Conservation (phyloP, 2,888 invertebrate genomes). For the Unio pictorum region DNA sequence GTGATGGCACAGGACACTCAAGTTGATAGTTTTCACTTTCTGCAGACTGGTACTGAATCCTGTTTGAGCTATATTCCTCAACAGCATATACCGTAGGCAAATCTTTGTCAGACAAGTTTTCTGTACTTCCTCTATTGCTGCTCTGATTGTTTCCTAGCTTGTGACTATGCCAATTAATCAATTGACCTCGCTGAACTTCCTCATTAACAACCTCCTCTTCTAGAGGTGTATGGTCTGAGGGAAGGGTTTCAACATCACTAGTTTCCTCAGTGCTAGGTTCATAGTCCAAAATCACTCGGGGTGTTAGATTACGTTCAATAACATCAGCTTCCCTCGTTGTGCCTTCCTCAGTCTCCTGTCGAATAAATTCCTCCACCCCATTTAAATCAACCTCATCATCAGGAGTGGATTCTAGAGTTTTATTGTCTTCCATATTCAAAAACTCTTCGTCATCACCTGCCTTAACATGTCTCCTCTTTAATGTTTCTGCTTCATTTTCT, state of each 20-base stretch:
- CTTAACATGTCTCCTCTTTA: slow-evolving; percentile 15
- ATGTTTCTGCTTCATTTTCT: slow-evolving; percentile 10
- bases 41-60: slow-evolving; percentile 7
- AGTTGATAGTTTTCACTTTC: slow-evolving; percentile 11
- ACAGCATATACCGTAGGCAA: slow-evolving; percentile 36
- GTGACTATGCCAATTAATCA: not conserved
- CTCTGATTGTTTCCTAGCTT: slow-evolving; percentile 1
- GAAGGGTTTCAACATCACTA: slow-evolving; percentile 14
- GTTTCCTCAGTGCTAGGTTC: slow-evolving; percentile 36
- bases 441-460: not conserved
- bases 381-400: too few species aligned
- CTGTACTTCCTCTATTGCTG: not conserved
- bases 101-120: slow-evolving; percentile 30
- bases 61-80: slow-evolving; percentile 20
- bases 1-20: slow-evolving; percentile 27
- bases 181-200: slow-evolving; percentile 9
- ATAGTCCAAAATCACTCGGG: slow-evolving; percentile 31
- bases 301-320: slow-evolving; percentile 23
- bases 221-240: slow-evolving; percentile 23
- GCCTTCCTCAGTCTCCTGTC: slow-evolving; percentile 1
- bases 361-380: slow-evolving; percentile 1
- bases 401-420: too few species aligned
- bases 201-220: slow-evolving; percentile 20
- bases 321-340: slow-evolving; percentile 11
- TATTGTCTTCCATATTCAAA: not conserved